Conservation (phyloP, 2,888 invertebrate genomes). For the Tribolium freemani region DNA sequence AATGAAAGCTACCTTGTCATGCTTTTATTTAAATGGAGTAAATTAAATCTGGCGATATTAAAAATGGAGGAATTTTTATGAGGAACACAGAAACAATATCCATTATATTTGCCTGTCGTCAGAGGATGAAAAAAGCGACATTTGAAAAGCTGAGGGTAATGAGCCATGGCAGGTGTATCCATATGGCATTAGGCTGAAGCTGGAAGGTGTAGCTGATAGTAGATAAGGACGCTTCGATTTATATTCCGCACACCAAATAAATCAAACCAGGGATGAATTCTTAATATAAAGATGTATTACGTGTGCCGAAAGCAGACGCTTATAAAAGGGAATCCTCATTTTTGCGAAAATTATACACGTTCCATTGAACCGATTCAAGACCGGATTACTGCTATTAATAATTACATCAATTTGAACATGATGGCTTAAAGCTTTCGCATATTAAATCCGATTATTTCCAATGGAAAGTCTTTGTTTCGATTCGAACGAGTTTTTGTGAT, state of each 20-base stretch:
- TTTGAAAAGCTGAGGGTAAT: slow-evolving; percentile 54
- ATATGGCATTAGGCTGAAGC: slow-evolving; percentile 49
- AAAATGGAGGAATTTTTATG: slow-evolving; percentile 32
- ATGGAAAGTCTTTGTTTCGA: slow-evolving; percentile 3
- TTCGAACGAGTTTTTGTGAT: neutral
- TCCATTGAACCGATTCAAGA: neutral
- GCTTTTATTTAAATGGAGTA: too few relatives aligned
- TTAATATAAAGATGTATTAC: slow-evolving; percentile 42
- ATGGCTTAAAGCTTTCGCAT: neutral
- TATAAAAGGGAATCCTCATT: slow-evolving; percentile 26
- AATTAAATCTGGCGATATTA: slow-evolving; percentile 34
- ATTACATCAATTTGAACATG: neutral
- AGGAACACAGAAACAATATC: slow-evolving; percentile 32
- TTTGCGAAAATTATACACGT: slow-evolving; percentile 12
- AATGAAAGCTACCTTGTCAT: neutral
- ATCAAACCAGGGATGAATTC: slow-evolving; percentile 39
- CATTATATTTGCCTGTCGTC: slow-evolving; percentile 40
- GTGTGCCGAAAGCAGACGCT: slow-evolving; percentile 22
- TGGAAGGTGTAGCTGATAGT: slow-evolving; percentile 37
- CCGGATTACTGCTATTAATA: slow-evolving; percentile 14
- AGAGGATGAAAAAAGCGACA: slow-evolving; percentile 50
- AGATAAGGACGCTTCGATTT: slow-evolving; percentile 39
- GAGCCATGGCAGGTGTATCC: slow-evolving; percentile 55
- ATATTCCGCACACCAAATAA: slow-evolving; percentile 40
- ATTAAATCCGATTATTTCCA: slow-evolving; percentile 8